phyloP scores from a whole-genome alignment of 2,797 vertebrate genomes.

The Periophthalmus magnuspinnatus region DNA sequence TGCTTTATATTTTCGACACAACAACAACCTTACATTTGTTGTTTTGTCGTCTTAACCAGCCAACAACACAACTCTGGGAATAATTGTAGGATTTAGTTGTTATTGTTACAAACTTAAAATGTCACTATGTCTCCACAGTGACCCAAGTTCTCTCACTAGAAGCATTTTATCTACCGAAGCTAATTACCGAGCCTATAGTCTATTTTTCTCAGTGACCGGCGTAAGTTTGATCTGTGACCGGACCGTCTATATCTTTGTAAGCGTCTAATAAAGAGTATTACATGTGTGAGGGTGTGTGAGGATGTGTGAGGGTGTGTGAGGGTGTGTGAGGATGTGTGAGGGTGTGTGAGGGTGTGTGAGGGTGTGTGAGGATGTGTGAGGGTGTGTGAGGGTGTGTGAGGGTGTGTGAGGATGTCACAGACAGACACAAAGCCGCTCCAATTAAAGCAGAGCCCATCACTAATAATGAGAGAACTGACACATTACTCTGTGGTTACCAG shows the following conservation, averaged over 20 bases:
- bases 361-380: not conserved
- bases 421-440: conserved; percentile 61
- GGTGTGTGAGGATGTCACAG: not conserved
- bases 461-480: conserved; percentile 76
- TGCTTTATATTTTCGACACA: no score
- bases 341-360: conserved; percentile 2
- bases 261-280: conserved; percentile 76
- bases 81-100: not conserved
- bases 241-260: conserved; percentile 73
- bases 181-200: not conserved
- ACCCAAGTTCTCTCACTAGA: not conserved
- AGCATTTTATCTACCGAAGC: not conserved
- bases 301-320: not conserved
- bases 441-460: conserved; percentile 81
- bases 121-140: not conserved
- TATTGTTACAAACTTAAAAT: not conserved
- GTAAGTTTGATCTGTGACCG: conserved; percentile 44
- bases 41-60: not conserved
- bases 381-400: conserved; percentile 10
- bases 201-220: conserved; percentile 45
- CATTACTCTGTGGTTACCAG: conserved; percentile 26
- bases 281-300: conserved; percentile 8
- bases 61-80: not conserved
- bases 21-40: not conserved
- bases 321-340: conserved; percentile 6